Conservation (phyloP, 2,113 vertebrate genomes). For the Ciconia boyciana region DNA sequence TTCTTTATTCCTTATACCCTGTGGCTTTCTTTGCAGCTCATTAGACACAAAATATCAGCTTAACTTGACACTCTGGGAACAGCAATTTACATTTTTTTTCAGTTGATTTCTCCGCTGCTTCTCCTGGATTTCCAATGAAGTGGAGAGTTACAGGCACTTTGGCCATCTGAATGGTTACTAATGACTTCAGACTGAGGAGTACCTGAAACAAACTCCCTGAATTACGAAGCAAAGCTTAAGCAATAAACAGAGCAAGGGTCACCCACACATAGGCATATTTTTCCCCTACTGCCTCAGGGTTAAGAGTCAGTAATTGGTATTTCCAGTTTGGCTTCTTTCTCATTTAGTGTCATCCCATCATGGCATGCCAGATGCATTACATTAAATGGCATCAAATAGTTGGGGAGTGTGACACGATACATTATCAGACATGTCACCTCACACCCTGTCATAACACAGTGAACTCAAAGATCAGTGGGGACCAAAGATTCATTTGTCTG, state of each 20-base stretch:
- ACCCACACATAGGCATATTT: not conserved
- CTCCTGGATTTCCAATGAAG: not conserved
- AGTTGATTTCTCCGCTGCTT: constrained; percentile 6
- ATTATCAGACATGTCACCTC: constrained; percentile 60
- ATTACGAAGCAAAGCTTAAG: not conserved
- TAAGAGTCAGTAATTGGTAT: constrained; percentile 62
- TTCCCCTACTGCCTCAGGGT: constrained; percentile 22
- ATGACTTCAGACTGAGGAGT: not conserved
- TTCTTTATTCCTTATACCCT: constrained; percentile 1
- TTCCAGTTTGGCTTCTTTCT: constrained; percentile 55
- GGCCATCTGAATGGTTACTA: constrained; percentile 12
- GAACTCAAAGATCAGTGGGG: constrained; percentile 30
- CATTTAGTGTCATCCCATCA: constrained; percentile 59
- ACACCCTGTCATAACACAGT: constrained; percentile 55
- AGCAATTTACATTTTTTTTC: not conserved
- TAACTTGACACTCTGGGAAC: constrained; percentile 26
- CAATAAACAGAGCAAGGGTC: constrained; percentile 41
- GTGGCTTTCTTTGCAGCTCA: constrained; percentile 44
- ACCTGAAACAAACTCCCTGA: not conserved
- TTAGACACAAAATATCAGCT: constrained; percentile 33
- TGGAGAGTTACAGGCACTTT: not conserved
- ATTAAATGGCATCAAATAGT: constrained; percentile 59
- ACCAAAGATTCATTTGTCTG: constrained; percentile 52
- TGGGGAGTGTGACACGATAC: constrained; percentile 19
- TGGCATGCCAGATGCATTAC: constrained; percentile 38